Evolutionary conservation across 2,888 invertebrate species (phyloP).

Genomic region (Teleogryllus oceanicus): DNA sequence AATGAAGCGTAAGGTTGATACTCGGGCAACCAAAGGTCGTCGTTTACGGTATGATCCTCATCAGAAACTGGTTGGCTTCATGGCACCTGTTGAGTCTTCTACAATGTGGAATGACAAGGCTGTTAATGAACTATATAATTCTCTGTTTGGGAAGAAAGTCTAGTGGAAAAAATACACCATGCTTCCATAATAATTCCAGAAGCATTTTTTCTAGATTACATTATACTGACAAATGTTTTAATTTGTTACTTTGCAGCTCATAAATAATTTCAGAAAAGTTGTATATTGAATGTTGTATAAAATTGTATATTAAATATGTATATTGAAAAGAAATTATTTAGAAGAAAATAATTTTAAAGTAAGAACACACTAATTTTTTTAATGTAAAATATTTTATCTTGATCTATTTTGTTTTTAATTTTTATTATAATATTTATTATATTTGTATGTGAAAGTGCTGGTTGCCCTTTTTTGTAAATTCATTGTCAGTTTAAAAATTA

Average conservation of each 20-base stretch:
- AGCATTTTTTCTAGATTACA: background rate
- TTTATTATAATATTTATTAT: too few relatives aligned
- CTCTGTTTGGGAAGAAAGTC: conserved; percentile 66
- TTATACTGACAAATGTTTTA: background rate
- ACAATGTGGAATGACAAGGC: conserved; percentile 72
- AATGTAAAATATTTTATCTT: too few relatives aligned
- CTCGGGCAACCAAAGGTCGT: conserved; percentile 90
- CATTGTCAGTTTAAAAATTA: too few relatives aligned
- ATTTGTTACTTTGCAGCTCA: background rate
- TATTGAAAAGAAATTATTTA: too few relatives aligned
- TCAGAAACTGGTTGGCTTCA: conserved; percentile 81
- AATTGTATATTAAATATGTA: too few relatives aligned
- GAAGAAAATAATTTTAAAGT: too few relatives aligned
- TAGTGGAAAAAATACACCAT: background rate
- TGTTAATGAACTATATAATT: conserved; percentile 74
- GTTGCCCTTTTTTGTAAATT: too few relatives aligned
- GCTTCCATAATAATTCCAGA: background rate
- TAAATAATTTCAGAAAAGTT: background rate
- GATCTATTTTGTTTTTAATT: too few relatives aligned
- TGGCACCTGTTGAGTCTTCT: conserved; percentile 71
- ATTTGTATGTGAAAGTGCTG: too few relatives aligned
- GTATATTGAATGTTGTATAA: too few relatives aligned
- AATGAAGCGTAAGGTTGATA: conserved; percentile 90
- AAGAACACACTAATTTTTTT: too few relatives aligned
- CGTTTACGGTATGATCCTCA: conserved; percentile 84